Conservation (phyloP, 2,113 vertebrate species). For the Gasterosteus nipponicus region DNA sequence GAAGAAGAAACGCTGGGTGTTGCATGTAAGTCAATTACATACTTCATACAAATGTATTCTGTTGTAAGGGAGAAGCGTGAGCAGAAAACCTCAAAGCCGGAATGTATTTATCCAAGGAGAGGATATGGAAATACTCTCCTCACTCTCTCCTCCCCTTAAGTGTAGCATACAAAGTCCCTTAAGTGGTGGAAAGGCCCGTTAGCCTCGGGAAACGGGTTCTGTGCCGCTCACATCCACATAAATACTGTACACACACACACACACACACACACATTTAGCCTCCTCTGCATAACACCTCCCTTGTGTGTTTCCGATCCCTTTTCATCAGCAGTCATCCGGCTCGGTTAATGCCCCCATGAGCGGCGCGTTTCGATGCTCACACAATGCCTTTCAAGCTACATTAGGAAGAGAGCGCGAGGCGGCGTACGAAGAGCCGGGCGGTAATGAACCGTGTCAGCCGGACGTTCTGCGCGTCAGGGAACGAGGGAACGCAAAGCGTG, state of each 20-base stretch:
- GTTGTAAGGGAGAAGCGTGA: slow-evolving; percentile 41
- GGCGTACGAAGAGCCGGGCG: slow-evolving; percentile 21
- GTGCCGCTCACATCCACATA: slow-evolving; percentile 34
- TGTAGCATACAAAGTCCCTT: slow-evolving; percentile 30
- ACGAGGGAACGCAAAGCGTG: neutral
- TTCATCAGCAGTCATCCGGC: slow-evolving; percentile 54
- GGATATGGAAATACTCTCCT: slow-evolving; percentile 57
- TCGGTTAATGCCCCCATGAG: slow-evolving; percentile 48
- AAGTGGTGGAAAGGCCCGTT: slow-evolving; percentile 53
- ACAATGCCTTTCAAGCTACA: slow-evolving; percentile 68
- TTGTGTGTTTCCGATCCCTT: slow-evolving; percentile 49
- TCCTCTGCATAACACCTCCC: slow-evolving; percentile 45
- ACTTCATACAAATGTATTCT: slow-evolving; percentile 58
- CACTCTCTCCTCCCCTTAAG: slow-evolving; percentile 39
- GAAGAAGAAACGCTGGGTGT: slow-evolving; percentile 52
- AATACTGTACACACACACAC: slow-evolving; percentile 10
- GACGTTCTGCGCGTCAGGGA: slow-evolving; percentile 39
- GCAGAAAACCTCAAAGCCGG: slow-evolving; percentile 57
- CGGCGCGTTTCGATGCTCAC: slow-evolving; percentile 50
- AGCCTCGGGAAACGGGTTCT: slow-evolving; percentile 45
- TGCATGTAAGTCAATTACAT: slow-evolving; percentile 71
- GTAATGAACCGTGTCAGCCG: slow-evolving; percentile 44
- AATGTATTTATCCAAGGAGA: slow-evolving; percentile 56
- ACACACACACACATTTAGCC: slow-evolving; percentile 7
- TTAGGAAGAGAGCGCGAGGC: slow-evolving; percentile 44